Percentiles rank a stretch among this genome's conserved stretches.
phyloP scores from a whole-genome alignment of 2,888 invertebrate species.

The Colostygia pectinataria region DNA sequence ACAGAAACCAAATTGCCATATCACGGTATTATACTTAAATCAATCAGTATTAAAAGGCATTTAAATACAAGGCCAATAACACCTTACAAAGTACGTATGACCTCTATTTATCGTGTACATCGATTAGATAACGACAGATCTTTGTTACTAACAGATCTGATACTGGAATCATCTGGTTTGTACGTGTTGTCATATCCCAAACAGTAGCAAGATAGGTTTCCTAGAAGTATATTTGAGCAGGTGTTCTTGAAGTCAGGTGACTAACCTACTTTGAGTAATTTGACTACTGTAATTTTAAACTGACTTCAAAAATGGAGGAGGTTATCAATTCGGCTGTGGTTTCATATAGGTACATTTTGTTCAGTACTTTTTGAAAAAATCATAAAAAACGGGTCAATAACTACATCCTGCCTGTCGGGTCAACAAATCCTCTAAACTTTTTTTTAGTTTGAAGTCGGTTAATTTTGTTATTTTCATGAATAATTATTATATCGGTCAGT shows the following conservation, averaged over 20 bases:
- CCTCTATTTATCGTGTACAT: constrained; percentile 28
- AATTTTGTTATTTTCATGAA: no score
- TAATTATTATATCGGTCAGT: no score
- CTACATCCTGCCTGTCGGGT: no score
- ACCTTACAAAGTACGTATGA: constrained; percentile 18
- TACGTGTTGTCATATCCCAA: no score
- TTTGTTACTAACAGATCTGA: constrained; percentile 13
- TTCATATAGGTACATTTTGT: no score
- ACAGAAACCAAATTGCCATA: neutral
- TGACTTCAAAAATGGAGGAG: no score
- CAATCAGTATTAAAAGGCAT: neutral
- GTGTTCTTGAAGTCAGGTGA: neutral
- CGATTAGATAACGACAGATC: constrained; percentile 29
- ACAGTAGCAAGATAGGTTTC: neutral
- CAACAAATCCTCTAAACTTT: no score
- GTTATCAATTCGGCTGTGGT: no score
- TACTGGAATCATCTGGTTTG: neutral
- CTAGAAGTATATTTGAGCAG: neutral
- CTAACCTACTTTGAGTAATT: neutral
- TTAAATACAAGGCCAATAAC: constrained; percentile 29
- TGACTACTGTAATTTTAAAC: neutral
- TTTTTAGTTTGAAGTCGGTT: no score
- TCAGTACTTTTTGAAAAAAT: no score
- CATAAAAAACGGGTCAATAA: no score
- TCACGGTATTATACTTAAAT: neutral